Evolutionary conservation across 2,888 invertebrate genomes (phyloP), one percentile per base, ranked within the genome.

Genomic region (Ganaspis brasiliensis): DNA sequence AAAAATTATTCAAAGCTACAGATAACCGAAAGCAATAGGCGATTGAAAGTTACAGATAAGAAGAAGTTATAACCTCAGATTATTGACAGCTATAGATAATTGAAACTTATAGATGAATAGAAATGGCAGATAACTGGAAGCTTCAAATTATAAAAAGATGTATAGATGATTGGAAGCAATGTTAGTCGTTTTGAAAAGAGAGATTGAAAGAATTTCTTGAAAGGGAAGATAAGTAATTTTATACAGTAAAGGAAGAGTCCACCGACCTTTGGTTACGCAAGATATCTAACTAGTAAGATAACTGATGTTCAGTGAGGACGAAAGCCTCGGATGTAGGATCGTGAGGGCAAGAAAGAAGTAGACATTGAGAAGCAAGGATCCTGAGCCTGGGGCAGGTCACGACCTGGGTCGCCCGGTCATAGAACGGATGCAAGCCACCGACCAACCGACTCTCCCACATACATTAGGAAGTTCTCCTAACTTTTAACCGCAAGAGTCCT

Each of bases 391-490:
- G 85, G 73, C 78, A 81, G 86, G 87, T 88, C 89, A 88, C 84
- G 88, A 89, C 86, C 88, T 83, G 84, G 79, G 85, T 84, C 83
- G 82, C 82, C 83, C 84, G 85, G 86, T 87, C 85, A 83, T 85
- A 83, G 83, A 83, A 81, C 83, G 85, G 85, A 86, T 85, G 86
- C 87, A 77, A 87, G 86, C 86, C 83, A 83, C 82, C 83, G 85
- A 81, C 83, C 87, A 74, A 86, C 83, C 81, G 85, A 81, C 82
- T 86, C 87, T 84, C 87, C 83, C 88, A 88, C 87, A 87, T 89
- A 87, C 88, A 89, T 89, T 88, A 87, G 85, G 83, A 89, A 89
- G 86, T 89, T 86, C 83, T 79, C 80, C 82, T 74, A 87, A 89
- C 89, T 89, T 87, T 88, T 83, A 83, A 85, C 85, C 81, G 80